Percentiles rank a stretch among this genome's conserved stretches.
These are phyloP conservation scores for Phallusia fumigata DNA, from an alignment of 23 tunicate species.

Conservation along the genomic window DNA sequence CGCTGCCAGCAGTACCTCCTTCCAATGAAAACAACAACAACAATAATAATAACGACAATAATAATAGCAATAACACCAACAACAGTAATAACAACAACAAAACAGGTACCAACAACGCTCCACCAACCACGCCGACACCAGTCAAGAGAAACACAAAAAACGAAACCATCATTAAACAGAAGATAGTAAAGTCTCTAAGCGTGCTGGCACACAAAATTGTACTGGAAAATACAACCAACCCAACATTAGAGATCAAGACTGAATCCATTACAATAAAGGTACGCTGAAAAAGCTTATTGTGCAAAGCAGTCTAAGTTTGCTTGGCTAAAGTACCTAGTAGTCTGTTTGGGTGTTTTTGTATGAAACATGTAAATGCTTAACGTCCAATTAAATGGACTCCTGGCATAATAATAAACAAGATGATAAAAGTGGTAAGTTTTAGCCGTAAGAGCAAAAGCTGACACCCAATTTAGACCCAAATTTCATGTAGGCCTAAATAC, in stretches of 20 bases:
- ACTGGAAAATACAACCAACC: neutral
- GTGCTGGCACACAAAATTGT: neutral
- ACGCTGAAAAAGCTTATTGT: too few relatives aligned
- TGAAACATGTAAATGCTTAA: neutral
- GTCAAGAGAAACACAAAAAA: neutral
- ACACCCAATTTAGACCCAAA: too few relatives aligned
- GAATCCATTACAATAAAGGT: constrained; percentile 6
- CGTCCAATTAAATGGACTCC: too few relatives aligned
- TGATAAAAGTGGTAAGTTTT: neutral
- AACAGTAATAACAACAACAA: neutral
- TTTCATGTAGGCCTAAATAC: too few relatives aligned
- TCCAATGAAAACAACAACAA: neutral
- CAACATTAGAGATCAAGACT: neutral
- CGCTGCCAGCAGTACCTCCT: neutral
- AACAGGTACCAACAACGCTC: neutral
- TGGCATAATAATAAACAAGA: neutral
- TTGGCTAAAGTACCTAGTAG: too few relatives aligned
- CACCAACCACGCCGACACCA: neutral
- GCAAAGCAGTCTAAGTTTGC: too few relatives aligned
- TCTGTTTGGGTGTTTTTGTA: too few relatives aligned
- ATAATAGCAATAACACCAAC: neutral
- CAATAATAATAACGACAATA: neutral
- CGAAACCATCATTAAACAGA: neutral
- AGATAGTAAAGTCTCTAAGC: neutral
- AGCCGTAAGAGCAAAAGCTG: neutral